Evolutionary conservation across 1,140 invertebrate genomes (phyloP).

Genomic region (Diabrotica virgifera): DNA sequence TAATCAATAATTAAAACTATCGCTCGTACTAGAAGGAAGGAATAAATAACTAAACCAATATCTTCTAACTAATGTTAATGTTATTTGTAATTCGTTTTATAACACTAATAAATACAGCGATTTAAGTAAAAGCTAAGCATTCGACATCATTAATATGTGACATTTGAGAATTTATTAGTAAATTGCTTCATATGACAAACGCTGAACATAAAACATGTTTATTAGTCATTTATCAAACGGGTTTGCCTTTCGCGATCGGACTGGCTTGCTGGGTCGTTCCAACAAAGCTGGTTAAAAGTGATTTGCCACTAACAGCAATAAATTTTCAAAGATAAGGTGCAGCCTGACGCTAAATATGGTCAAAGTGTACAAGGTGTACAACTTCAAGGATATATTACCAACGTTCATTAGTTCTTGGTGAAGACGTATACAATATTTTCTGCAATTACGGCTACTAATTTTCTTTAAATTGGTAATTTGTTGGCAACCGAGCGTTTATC

Average conservation of each 20-base stretch:
- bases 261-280: neutral
- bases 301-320: constrained; percentile 31
- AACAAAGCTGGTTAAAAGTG: constrained; percentile 30
- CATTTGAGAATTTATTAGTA: constrained; percentile 17
- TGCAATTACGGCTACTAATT: too few species aligned
- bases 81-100: constrained; percentile 17
- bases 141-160: constrained; percentile 21
- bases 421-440: too few species aligned
- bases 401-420: too few species aligned
- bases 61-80: constrained; percentile 13
- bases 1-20: too few species aligned
- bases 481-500: too few species aligned
- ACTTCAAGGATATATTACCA: neutral
- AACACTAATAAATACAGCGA: constrained; percentile 12
- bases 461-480: too few species aligned
- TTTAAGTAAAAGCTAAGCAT: constrained; percentile 16
- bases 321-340: constrained; percentile 26
- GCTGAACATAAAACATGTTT: constrained; percentile 28
- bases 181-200: constrained; percentile 19
- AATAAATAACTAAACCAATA: neutral
- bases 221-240: constrained; percentile 28
- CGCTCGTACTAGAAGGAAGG: too few species aligned
- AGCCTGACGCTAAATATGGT: constrained; percentile 16
- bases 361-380: constrained; percentile 4
- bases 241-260: constrained; percentile 11